phyloP scores from a whole-genome alignment of 2,888 invertebrate genomes.

The Orthonevra nobilis region DNA sequence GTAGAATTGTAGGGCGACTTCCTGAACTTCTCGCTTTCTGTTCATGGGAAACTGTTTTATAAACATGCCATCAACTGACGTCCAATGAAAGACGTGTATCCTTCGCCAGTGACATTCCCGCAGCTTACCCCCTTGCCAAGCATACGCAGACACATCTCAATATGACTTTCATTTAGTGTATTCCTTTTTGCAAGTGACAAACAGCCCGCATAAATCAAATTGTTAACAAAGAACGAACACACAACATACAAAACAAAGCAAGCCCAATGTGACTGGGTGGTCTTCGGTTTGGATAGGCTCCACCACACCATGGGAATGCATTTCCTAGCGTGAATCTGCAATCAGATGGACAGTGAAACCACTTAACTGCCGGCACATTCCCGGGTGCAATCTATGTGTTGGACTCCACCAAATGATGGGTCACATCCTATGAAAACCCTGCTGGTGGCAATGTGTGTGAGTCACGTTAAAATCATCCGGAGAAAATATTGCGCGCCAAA shows the following conservation, averaged over 20 bases:
- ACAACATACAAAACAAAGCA: conserved; percentile 29
- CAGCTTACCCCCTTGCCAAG: no score
- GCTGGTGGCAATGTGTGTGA: conserved; percentile 32
- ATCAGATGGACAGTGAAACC: conserved; percentile 55
- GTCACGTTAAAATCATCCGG: conserved; percentile 23
- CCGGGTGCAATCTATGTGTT: no score
- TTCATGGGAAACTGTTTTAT: no score
- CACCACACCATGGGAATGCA: conserved; percentile 28
- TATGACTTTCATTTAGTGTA: conserved; percentile 27
- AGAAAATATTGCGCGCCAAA: conserved; percentile 15
- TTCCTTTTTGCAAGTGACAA: conserved; percentile 55
- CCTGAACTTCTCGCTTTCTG: no score
- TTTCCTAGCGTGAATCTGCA: conserved; percentile 67
- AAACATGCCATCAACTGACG: no score
- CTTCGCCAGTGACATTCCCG: no score
- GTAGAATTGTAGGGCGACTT: no score
- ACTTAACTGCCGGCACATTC: conserved; percentile 52
- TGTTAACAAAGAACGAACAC: conserved; percentile 60
- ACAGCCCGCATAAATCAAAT: conserved; percentile 65
- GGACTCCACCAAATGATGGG: no score
- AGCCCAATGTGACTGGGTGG: conserved; percentile 56
- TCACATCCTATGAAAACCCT: no score
- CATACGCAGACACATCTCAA: no score
- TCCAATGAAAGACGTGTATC: background rate
- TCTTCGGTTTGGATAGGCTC: conserved; percentile 38